These are phyloP conservation scores for Listronotus bonariensis DNA, from an alignment of 1,140 invertebrate species.

Conservation along the genomic window DNA sequence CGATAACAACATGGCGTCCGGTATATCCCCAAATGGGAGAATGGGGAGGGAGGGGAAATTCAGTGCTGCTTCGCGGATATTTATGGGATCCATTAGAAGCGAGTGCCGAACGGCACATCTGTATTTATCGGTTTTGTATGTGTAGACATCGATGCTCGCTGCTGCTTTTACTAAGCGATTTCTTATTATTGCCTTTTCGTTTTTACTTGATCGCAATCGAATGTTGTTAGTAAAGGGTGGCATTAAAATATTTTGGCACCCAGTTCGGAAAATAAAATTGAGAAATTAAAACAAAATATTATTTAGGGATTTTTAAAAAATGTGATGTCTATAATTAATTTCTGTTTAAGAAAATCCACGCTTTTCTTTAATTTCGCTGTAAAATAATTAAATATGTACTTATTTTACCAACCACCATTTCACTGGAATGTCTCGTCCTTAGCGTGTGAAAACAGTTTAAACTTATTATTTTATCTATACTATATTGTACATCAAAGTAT, in stretches of 20 bases:
- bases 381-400: no score
- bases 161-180: conserved; percentile 22
- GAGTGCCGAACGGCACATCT: conserved; percentile 26
- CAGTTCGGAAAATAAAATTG: no score
- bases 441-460: no score
- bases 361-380: no score
- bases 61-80: conserved; percentile 16
- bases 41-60: conserved; percentile 10
- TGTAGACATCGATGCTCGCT: conserved; percentile 11
- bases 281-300: no score
- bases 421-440: no score
- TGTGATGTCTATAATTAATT: conserved; percentile 4
- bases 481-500: no score
- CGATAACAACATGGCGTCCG: conserved; percentile 17
- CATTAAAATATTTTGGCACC: no score
- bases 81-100: conserved; percentile 29
- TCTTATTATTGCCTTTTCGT: conserved; percentile 23
- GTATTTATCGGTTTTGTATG: conserved; percentile 31
- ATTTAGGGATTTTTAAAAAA: conserved; percentile 9
- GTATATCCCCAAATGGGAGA: background rate
- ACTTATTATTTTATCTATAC: no score
- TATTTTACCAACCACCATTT: no score
- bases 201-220: background rate
- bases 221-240: background rate
- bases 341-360: no score